A percentile compares a stretch with the other conserved stretches of the same genome.
Conservation (phyloP, 35 echinoderm and acorn worm species). For the Ophioderma brevispina region DNA sequence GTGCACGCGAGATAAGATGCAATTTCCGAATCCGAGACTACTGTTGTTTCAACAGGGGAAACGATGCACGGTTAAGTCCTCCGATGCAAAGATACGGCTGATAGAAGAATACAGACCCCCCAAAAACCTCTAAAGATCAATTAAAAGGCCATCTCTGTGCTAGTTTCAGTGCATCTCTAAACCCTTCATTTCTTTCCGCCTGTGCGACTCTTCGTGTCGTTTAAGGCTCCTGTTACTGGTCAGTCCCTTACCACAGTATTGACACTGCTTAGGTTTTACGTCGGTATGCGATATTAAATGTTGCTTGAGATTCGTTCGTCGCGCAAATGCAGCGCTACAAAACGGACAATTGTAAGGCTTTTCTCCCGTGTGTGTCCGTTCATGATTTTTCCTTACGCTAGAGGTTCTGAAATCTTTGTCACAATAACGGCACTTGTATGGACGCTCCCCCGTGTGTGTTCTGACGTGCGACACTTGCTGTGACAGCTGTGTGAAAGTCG, state of each 20-base stretch:
- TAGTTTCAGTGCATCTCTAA: too few relatives aligned
- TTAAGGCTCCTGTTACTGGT: not conserved
- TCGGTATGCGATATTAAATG: too few relatives aligned
- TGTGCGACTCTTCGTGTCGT: conserved; percentile 1
- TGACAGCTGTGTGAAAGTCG: not conserved
- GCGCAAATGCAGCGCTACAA: not conserved
- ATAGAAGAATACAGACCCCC: too few relatives aligned
- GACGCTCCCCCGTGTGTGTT: not conserved
- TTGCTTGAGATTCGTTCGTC: too few relatives aligned
- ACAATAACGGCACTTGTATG: not conserved
- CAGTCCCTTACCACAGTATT: conserved; percentile 13
- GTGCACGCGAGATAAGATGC: too few relatives aligned
- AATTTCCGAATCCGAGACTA: too few relatives aligned
- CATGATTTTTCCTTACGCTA: not conserved
- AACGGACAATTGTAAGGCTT: conserved; percentile 30
- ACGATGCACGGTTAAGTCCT: too few relatives aligned
- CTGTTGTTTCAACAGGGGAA: too few relatives aligned
- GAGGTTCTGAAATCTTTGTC: not conserved
- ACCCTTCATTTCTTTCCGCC: not conserved
- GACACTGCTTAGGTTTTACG: too few relatives aligned
- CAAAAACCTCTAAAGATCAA: too few relatives aligned
- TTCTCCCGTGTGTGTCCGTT: not conserved
- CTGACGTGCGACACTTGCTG: not conserved
- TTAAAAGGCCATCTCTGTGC: too few relatives aligned
- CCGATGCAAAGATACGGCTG: too few relatives aligned